Base-by-base conservation (phyloP, 64 coral and sea anemone genomes). In the Hydrozoanthus tunicans region DNA sequence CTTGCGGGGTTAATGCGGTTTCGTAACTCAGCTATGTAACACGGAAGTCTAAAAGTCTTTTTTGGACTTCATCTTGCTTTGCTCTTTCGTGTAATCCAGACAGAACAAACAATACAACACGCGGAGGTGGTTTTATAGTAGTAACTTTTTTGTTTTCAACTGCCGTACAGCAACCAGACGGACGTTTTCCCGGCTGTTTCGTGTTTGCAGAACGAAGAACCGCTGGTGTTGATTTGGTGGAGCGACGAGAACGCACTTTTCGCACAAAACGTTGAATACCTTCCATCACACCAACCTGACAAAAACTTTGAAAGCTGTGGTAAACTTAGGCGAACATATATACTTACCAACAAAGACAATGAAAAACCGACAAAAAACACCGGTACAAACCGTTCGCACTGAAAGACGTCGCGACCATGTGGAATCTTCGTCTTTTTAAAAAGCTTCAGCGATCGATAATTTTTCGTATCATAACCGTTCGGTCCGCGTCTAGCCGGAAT, bases 1-100 rank as follows among this genome's bases (percentile, higher is more conserved):
- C 17, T 83, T 83, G 62, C 67, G 51, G 80, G 80, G 67, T 64
- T 83, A 66, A 66, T 79, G 77, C 13, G 54, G 62, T 64, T 51
- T 82, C 80, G 51, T 51, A 82, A 64, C 60, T 64, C 25, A 82
- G 43, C 80, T 54, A 67, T 84, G 81, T 51, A 67, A 68, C 7
- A 67, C 69, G 13, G 52, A 84, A 68, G 81, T 84, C 81, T 67
- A 84, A 56, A 32, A 84, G 62, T 66, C 63, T 83, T 51, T 83
- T 53, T 53, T 66, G 62, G 27, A 84, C 81, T 84, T 57, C 14
- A 11, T 84, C 51, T 56, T 84, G n/a, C 51, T 51, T 67, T 69
- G 81, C 13, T 84, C 14, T 67, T 84, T 84, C 81, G 32, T 84
- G 11, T 84, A 84, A 67, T 84, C 61, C 32, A 84, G 62, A 66